Evolutionary conservation across 2,113 vertebrate species (phyloP).

Genomic region (Pseudopodoces humilis): DNA sequence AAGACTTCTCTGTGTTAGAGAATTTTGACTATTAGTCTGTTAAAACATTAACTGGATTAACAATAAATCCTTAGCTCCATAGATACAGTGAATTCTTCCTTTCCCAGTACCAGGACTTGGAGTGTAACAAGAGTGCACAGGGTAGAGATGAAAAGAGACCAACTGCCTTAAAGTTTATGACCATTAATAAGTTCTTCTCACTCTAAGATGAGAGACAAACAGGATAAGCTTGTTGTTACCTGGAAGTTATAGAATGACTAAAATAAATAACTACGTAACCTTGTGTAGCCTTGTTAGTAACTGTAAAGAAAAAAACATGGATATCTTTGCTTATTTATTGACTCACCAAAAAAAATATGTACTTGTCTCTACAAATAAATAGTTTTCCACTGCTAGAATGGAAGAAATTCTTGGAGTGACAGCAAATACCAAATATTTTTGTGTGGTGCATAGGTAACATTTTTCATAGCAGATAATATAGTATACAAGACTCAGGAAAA

Average conservation of each 20-base stretch:
- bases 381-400: not conserved
- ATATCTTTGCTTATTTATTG: not conserved
- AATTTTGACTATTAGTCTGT: not conserved
- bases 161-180: not conserved
- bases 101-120: not conserved
- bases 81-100: not conserved
- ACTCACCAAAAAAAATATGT: not conserved
- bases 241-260: not conserved
- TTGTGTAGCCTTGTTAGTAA: not conserved
- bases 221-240: not conserved
- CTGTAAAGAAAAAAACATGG: not conserved
- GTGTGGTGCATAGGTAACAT: too few species aligned
- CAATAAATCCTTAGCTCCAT: not conserved
- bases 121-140: not conserved
- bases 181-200: not conserved
- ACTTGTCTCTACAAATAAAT: not conserved
- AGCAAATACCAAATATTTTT: not conserved
- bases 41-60: not conserved
- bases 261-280: not conserved
- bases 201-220: not conserved
- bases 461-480: not conserved
- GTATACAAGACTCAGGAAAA: not conserved
- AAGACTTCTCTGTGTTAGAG: not conserved
- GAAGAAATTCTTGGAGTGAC: not conserved
- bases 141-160: not conserved